A percentile compares a stretch with the other conserved stretches of the same genome.
phyloP scores from a whole-genome alignment of 1,140 invertebrate genomes.

The Megalonaias nervosa region DNA sequence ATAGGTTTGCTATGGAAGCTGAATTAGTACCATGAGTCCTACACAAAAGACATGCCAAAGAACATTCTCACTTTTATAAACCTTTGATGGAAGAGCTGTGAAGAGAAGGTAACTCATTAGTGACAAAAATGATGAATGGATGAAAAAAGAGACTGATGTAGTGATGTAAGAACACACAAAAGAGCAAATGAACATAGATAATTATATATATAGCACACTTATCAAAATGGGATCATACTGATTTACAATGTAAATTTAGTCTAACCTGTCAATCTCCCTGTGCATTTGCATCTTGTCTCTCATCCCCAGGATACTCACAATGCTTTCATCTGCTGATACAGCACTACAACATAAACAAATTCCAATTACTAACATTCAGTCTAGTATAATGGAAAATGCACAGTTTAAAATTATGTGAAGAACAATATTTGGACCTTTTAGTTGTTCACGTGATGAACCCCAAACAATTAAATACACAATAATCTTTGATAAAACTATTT shows the following conservation, averaged over 20 bases:
- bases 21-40: no score
- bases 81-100: no score
- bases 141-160: no score
- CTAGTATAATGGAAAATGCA: background rate
- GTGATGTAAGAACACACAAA: no score
- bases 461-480: slow-evolving; percentile 3
- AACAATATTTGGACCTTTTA: background rate
- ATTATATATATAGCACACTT: background rate
- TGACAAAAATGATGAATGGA: no score
- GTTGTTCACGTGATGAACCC: background rate
- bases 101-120: no score
- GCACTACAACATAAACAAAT: slow-evolving; percentile 36
- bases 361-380: background rate
- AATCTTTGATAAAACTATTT: background rate
- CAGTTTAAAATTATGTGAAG: background rate
- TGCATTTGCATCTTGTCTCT: slow-evolving; percentile 64
- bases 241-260: background rate
- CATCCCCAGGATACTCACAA: slow-evolving; percentile 57
- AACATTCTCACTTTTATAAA: no score
- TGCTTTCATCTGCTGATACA: slow-evolving; percentile 61
- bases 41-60: no score
- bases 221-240: background rate
- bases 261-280: slow-evolving; percentile 66
- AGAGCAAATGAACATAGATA: no score
- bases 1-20: no score